Evolutionary conservation across 2,888 invertebrate species (phyloP).

Genomic region (Papilio protenor): DNA sequence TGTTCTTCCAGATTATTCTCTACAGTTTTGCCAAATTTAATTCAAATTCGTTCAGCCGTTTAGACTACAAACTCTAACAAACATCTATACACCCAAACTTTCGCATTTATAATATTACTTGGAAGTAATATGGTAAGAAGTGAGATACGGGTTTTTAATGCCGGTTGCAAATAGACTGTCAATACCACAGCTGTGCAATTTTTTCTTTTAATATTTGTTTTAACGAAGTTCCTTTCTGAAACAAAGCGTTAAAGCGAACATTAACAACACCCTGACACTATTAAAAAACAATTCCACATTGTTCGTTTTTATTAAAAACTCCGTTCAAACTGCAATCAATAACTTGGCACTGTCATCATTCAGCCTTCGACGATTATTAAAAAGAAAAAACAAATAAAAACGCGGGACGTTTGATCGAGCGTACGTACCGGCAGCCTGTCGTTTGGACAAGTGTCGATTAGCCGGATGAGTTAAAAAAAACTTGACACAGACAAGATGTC

Average conservation of each 20-base stretch:
- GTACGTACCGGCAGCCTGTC: slow-evolving; percentile 54
- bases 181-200: background rate
- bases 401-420: slow-evolving; percentile 63
- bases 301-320: slow-evolving; percentile 20
- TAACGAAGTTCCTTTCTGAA: background rate
- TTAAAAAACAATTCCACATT: slow-evolving; percentile 11
- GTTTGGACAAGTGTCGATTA: slow-evolving; percentile 70
- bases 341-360: slow-evolving; percentile 57
- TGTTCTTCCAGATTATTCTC: no score
- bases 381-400: slow-evolving; percentile 51
- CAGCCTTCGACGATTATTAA: slow-evolving; percentile 50
- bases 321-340: slow-evolving; percentile 56
- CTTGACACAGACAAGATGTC: slow-evolving; percentile 69
- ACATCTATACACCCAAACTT: no score
- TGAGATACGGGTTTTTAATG: background rate
- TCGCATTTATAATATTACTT: no score
- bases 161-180: background rate
- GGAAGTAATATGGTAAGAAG: no score
- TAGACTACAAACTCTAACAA: no score
- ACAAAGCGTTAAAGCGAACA: background rate
- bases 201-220: background rate
- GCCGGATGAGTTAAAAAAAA: slow-evolving; percentile 55
- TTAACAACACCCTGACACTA: background rate
- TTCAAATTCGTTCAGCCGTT: no score
- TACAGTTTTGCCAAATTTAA: no score